These are phyloP conservation scores for Novumbra hubbsi DNA, from an alignment of 2,797 vertebrate genomes.

Conservation along the genomic window DNA sequence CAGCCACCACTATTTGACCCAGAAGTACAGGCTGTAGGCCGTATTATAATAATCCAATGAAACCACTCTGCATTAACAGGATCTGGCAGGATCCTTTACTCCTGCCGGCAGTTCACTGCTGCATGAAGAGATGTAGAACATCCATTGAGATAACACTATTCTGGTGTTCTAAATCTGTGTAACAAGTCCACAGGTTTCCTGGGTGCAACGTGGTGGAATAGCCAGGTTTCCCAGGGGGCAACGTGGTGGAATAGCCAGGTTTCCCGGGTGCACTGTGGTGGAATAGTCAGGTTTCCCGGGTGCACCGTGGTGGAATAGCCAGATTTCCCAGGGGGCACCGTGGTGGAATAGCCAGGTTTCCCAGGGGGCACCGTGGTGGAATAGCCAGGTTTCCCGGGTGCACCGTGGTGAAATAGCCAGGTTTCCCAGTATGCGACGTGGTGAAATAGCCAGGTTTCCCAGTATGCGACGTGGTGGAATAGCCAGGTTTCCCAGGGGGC, in stretches of 20 bases:
- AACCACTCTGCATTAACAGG: slow-evolving; percentile 33
- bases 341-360: too few species aligned
- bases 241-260: slow-evolving; percentile 22
- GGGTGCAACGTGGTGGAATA: slow-evolving; percentile 16
- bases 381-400: slow-evolving; percentile 19
- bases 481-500: slow-evolving; percentile 21
- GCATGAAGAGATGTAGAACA: slow-evolving; percentile 32
- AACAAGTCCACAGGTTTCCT: slow-evolving; percentile 23
- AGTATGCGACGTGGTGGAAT: too few species aligned
- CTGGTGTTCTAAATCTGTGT: neutral
- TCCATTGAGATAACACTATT: neutral
- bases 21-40: slow-evolving; percentile 32
- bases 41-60: slow-evolving; percentile 22
- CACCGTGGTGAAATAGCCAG: too few species aligned
- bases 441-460: slow-evolving; percentile 22
- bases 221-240: too few species aligned
- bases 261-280: too few species aligned
- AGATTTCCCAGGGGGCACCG: slow-evolving; percentile 10
- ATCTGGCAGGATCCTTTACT: slow-evolving; percentile 47
- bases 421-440: slow-evolving; percentile 17
- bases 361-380: slow-evolving; percentile 11
- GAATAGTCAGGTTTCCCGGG: too few species aligned
- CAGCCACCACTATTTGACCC: slow-evolving; percentile 41
- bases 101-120: slow-evolving; percentile 34
- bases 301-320: slow-evolving; percentile 22